Evolutionary conservation across 2,113 vertebrate genomes (phyloP), one percentile per base, ranked within the genome.

Genomic region (Paratilapia polleni): DNA sequence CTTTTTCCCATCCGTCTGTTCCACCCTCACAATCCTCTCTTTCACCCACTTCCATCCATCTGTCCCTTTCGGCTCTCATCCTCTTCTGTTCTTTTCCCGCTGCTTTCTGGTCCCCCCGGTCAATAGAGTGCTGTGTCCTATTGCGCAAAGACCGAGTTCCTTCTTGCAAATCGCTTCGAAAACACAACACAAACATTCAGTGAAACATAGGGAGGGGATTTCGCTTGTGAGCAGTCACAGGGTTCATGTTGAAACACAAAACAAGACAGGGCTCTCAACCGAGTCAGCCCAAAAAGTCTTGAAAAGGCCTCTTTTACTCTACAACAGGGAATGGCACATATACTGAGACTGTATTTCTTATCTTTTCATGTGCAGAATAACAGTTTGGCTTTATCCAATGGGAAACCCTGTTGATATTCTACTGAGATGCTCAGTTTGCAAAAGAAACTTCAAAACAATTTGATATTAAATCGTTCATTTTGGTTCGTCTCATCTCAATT

Each of bases 41-140:
- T 93, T 93, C 89, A 93, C 90, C 62, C 64, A 85, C 77, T 86
- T 93, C 90, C 89, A 88, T 94, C 93, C 91, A 94, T 94, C 93
- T 95, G 92, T 88, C 88, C 81, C 86, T 83, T 85, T 90, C 84
- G 36, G 63, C 88, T 83, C 88, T 86, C 78, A 57, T 80, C 84
- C 83, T 88, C 83, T 77, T 80, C 85, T 88, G 84, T 91, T 84
- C 76, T 74, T 20, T 70, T 58, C 87, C 86, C 41, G 56, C 91
- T 88, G 88, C 84, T 82, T 87, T 93, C 87, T 90, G 62, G 54
- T 89, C 79, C 63, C 59, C 68, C 81, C 22, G 56, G 84, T 94
- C 91, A 92, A 93, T 88, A 79, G 82, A 88, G 73, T 34, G 83
- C 88, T 86, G 90, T 88, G 88, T 86, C 90, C 88, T 74, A 68